A percentile compares a stretch with the other conserved stretches of the same genome.
Evolutionary conservation across 2,113 vertebrate genomes (phyloP).

Genomic region (Carettochelys insculpta): DNA sequence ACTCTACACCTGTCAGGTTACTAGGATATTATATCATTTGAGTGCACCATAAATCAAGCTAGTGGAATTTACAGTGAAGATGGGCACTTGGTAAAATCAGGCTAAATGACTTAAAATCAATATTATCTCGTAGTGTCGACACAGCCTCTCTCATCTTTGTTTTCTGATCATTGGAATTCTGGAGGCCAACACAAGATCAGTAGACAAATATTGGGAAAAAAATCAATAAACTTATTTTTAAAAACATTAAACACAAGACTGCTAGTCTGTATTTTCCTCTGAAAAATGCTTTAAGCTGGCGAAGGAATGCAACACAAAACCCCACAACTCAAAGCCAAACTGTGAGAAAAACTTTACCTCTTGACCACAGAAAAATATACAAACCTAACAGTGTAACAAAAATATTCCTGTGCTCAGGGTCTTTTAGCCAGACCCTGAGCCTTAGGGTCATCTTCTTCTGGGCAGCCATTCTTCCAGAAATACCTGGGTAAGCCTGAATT

Average conservation of each 20-base stretch:
- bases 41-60: too few species aligned
- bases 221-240: neutral
- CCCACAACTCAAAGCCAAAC: neutral
- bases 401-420: neutral
- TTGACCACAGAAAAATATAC: neutral
- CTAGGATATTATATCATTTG: too few species aligned
- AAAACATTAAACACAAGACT: neutral
- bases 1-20: too few species aligned
- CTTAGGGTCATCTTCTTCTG: neutral
- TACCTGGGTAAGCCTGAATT: neutral
- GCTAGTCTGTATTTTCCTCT: neutral
- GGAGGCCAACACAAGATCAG: neutral
- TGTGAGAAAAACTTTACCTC: neutral
- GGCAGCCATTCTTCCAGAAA: neutral
- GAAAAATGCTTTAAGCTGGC: neutral
- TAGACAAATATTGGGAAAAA: too few species aligned
- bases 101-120: too few species aligned
- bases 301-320: neutral
- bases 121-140: too few species aligned
- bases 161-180: constrained; percentile 10
- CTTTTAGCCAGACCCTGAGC: neutral
- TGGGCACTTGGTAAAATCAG: too few species aligned
- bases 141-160: neutral
- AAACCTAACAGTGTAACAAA: neutral
- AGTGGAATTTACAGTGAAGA: too few species aligned